phyloP scores from a whole-genome alignment of 1,140 invertebrate species.

The Drosophila malerkotliana region DNA sequence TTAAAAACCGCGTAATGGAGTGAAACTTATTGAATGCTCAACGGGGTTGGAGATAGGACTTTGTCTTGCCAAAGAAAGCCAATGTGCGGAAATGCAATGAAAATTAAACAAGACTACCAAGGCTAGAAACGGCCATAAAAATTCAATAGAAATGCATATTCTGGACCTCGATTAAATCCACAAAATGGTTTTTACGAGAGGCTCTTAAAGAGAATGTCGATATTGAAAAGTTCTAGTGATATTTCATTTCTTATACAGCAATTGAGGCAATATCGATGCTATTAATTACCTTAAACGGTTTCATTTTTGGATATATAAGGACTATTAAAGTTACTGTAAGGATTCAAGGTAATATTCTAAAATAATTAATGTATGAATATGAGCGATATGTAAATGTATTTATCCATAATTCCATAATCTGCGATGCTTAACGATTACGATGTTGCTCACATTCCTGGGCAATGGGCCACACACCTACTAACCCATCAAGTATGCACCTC shows the following conservation, averaged over 20 bases:
- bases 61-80: conserved; percentile 22
- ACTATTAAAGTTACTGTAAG: no score
- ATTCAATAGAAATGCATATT: conserved; percentile 1
- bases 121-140: conserved; percentile 2
- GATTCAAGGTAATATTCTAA: no score
- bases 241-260: not conserved
- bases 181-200: not conserved
- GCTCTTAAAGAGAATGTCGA: not conserved
- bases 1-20: conserved; percentile 73
- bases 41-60: conserved; percentile 10
- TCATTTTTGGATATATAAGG: no score
- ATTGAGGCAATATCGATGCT: not conserved
- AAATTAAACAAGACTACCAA: conserved; percentile 39
- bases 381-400: no score
- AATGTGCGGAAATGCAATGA: conserved; percentile 53
- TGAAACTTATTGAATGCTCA: conserved; percentile 69
- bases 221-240: no score
- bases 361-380: no score
- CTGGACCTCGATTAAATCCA: not conserved
- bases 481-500: conserved; percentile 39
- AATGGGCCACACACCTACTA: conserved; percentile 9
- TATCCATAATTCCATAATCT: not conserved
- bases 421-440: not conserved
- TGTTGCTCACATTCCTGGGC: conserved; percentile 21
- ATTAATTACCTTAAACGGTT: no score